These are phyloP conservation scores for Vanessa atalanta DNA, from an alignment of 1,140 invertebrate species.

Conservation along the genomic window DNA sequence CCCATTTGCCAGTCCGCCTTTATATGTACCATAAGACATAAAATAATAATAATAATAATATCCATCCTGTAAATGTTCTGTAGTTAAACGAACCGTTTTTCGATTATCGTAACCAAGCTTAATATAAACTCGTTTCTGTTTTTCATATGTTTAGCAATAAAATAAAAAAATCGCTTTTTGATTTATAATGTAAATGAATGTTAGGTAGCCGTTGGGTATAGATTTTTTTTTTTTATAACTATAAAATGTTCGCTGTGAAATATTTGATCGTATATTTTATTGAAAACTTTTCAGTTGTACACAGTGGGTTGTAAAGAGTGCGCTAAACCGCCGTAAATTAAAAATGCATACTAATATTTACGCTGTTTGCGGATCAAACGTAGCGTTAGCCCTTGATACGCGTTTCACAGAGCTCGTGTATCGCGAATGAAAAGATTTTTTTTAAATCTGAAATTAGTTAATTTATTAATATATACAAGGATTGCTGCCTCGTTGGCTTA, in stretches of 20 bases:
- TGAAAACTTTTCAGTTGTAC: constrained; percentile 49
- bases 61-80: no score
- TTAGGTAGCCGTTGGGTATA: not conserved
- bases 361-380: constrained; percentile 39
- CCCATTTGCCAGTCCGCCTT: no score
- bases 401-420: constrained; percentile 28
- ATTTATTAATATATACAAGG: not conserved
- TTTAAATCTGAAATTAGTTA: constrained; percentile 6
- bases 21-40: no score
- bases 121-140: no score
- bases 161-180: not conserved
- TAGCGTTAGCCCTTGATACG: constrained; percentile 31
- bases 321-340: constrained; percentile 55
- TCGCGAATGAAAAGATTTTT: constrained; percentile 16
- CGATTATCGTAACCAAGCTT: no score
- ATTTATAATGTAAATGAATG: not conserved
- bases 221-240: constrained; percentile 3
- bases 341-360: constrained; percentile 51
- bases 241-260: constrained; percentile 17
- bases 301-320: constrained; percentile 43
- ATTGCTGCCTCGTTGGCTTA: no score
- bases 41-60: no score
- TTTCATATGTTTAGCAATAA: no score
- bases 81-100: no score
- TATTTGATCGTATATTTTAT: constrained; percentile 47